phyloP scores from a whole-genome alignment of 2,888 invertebrate species.

The Caenorhabditis doughertyi region DNA sequence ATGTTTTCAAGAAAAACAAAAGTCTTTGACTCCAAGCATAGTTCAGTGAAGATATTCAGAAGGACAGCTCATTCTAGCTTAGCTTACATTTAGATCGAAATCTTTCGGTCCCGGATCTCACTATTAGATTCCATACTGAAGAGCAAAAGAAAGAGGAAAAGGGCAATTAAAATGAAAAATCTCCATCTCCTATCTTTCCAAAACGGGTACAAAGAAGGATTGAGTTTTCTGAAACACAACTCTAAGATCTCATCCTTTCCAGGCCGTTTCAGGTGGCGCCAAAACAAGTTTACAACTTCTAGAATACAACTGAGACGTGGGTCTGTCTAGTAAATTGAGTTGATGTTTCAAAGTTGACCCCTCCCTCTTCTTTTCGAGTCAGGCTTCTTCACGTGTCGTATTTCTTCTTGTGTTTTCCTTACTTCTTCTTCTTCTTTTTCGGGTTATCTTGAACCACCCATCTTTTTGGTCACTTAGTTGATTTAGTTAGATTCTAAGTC shows the following conservation, averaged over 20 bases:
- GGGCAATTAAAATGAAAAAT: constrained; percentile 13
- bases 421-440: too few relatives aligned
- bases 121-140: too few relatives aligned
- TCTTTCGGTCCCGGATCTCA: not conserved
- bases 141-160: constrained; percentile 10
- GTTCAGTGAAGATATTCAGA: too few relatives aligned
- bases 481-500: constrained; percentile 1
- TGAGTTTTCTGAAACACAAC: not conserved
- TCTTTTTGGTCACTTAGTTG: constrained; percentile 24
- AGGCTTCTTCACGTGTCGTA: not conserved
- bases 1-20: too few relatives aligned
- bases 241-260: constrained; percentile 6
- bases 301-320: too few relatives aligned
- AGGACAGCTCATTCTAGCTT: too few relatives aligned
- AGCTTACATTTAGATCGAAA: not conserved
- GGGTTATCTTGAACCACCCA: constrained; percentile 23
- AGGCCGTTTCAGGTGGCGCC: too few relatives aligned
- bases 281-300: too few relatives aligned
- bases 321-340: constrained; percentile 58
- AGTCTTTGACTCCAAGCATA: too few relatives aligned
- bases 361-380: not conserved
- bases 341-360: constrained; percentile 52
- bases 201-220: not conserved
- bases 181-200: not conserved
- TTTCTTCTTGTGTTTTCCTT: not conserved